Base-by-base conservation (phyloP, 1,140 invertebrate genomes). In the Brachionus koreanus region DNA sequence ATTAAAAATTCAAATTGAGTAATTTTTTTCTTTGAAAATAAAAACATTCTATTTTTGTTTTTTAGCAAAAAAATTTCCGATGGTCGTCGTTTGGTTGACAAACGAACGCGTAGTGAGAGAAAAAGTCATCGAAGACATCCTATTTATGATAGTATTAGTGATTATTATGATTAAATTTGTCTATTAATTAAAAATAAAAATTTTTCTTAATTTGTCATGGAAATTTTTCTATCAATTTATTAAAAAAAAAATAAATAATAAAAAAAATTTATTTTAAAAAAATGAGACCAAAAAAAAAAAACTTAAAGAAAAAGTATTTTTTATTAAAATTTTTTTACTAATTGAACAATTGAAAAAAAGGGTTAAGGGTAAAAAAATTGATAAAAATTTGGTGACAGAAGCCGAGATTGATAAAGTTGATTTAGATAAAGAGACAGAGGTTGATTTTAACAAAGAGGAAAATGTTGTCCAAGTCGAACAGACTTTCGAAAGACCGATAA, bases 1-100 rank as follows among this genome's bases (percentile, higher is more conserved):
- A 46, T 33, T 65, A 42, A 82, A 63, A 46, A 82, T 82, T 63
- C 33, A 82, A 65, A 79, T 79, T 43, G 76, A 79, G 76, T 79
- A 79, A 61, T 9, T 29, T 3, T 65, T 39, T 74, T 74, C 39
- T 49, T 25, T 33, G n/a, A 16, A 49, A 25, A n/a, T n/a, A 65
- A 77, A 49, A 43, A 33, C 13, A 35, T 37, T 25, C 37, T 39
- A 61, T 16, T 79, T 79, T 61, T 35, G 9, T 37, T 61, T 79
- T 79, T 42, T 42, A 79, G 76, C 39, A 79, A 79, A 79, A 79
- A 79, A 61, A 37, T 79, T 29, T 49, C 76, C 5, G 76, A 79
- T 43, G 76, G 76, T 33, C 35, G 39, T n/a, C 46, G 76, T 35
- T 43, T 79, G 49, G 49, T 61, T 25, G 76, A 79, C 39, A 79